A percentile compares a stretch with the other conserved stretches of the same genome.
Evolutionary conservation across 2,113 vertebrate species (phyloP).

Genomic region (Zosterops hypoxanthus): DNA sequence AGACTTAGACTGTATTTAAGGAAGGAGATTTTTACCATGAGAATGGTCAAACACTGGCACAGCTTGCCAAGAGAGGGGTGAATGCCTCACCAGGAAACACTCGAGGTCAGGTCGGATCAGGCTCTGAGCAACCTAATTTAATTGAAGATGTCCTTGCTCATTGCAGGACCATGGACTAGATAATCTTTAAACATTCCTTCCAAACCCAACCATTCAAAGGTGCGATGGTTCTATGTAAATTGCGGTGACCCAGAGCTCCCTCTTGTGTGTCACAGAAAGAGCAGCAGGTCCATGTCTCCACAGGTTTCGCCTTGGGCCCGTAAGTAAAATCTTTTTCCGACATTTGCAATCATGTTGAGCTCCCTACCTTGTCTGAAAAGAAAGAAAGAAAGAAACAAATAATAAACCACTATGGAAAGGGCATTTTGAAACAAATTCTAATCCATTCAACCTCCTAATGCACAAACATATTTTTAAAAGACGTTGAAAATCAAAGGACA

Average conservation of each 20-base stretch:
- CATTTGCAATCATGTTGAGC: not conserved
- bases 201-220: not conserved
- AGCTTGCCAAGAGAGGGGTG: not conserved
- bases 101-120: not conserved
- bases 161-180: not conserved
- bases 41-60: not conserved
- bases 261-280: not conserved
- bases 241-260: conserved; percentile 36
- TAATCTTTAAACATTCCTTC: not conserved
- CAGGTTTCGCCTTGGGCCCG: rapidly evolving
- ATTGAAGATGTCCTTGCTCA: not conserved
- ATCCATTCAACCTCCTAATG: not conserved
- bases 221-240: rapidly evolving
- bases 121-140: not conserved
- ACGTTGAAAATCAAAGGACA: not conserved
- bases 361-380: not conserved
- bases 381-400: not conserved
- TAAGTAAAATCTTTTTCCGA: not conserved
- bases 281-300: rapidly evolving
- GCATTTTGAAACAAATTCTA: not conserved
- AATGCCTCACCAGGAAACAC: not conserved
- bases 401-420: rapidly evolving
- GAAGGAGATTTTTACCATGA: not conserved
- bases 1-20: not conserved
- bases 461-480: not conserved